phyloP scores from a whole-genome alignment of 1,140 invertebrate genomes.

The Octopus bimaculoides region DNA sequence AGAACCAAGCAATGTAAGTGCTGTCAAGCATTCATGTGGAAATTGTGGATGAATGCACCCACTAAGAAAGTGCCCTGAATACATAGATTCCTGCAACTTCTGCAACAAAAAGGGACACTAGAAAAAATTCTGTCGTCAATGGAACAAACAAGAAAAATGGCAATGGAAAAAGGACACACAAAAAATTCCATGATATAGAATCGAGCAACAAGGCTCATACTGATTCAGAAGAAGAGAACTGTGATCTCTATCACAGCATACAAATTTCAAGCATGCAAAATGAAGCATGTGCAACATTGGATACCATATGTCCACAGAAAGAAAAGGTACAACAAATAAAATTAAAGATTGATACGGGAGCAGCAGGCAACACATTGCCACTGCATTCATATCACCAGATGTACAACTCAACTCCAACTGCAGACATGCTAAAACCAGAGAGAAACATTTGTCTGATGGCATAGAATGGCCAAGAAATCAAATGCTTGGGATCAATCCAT shows the following conservation, averaged over 20 bases:
- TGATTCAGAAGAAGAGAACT: background rate
- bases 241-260: background rate
- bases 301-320: background rate
- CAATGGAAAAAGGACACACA: background rate
- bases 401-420: constrained; percentile 1
- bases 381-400: constrained; percentile 13
- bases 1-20: background rate
- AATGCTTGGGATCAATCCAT: background rate
- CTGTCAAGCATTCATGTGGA: background rate
- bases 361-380: constrained; percentile 20
- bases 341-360: constrained; percentile 19
- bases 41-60: constrained; percentile 13
- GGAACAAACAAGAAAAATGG: background rate
- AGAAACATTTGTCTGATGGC: background rate
- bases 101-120: constrained; percentile 18
- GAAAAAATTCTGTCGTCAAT: background rate
- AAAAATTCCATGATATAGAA: background rate
- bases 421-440: background rate
- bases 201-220: background rate
- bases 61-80: constrained; percentile 16
- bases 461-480: background rate
- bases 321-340: background rate
- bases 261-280: background rate
- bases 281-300: constrained; percentile 3
- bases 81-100: constrained; percentile 6